Base-by-base conservation (phyloP, 2,113 vertebrate genomes). In the Vanacampus margaritifer region DNA sequence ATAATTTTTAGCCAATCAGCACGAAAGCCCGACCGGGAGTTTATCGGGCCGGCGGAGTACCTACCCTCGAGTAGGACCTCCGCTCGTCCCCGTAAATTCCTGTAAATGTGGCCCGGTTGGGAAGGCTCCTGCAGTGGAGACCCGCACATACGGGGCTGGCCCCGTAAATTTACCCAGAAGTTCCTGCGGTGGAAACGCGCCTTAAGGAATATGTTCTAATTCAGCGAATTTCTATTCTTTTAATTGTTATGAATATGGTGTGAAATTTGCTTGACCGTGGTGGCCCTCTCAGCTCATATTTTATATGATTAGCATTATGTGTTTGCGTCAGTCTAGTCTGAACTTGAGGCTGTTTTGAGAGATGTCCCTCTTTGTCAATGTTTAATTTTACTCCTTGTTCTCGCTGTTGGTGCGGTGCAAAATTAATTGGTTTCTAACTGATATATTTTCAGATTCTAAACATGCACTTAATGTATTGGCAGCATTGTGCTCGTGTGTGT, bases 391-490 rank as follows among this genome's bases (percentile, higher is more conserved):
- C 84, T 81, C 80, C 86, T 86, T 84, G 74, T 62, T 78, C 78
- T 62, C 84, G 84, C 85, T 86, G 82, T 79, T 83, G 84, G 81
- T 79, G 73, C 86, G 80, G 69, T 72, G 78, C 85, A 87, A 83
- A 56, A 87, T 89, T 86, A 89, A 85, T 84, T 79, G 81, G 86
- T 74, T 83, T 75, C 81, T 75, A 87, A 82, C 84, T 80, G 85
- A 85, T 89, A 79, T 81, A 83, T 85, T 85, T 82, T 85, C 78
- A 82, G 81, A 76, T 79, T 86, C 80, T 78, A 89, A 87, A 85
- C 84, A 60, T 79, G 85, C 84, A 80, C 81, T 86, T 88, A 86
- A 88, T 89, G 79, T 88, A 89, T 87, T 89, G 84, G 88, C 88
- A 87, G 85, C 24, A 41, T 53, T 57, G 54, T 71, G 64, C 37